phyloP scores from a whole-genome alignment of 2,113 vertebrate genomes.

The Aviceda subcristata region DNA sequence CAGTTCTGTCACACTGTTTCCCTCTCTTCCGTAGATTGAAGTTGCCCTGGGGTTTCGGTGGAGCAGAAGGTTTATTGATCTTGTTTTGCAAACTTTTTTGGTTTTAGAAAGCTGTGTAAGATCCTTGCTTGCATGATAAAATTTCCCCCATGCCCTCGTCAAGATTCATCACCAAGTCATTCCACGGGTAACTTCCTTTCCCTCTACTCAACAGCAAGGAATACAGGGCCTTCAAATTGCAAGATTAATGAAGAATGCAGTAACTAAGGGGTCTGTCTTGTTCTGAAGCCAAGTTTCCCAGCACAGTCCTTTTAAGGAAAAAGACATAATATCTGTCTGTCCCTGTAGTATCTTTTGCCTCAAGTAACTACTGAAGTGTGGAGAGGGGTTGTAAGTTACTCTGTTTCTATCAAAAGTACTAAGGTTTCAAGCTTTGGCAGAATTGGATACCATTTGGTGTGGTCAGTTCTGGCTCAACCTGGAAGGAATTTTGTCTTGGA shows the following conservation, averaged over 20 bases:
- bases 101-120: background rate
- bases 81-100: background rate
- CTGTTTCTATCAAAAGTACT: background rate
- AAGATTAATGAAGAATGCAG: background rate
- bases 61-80: background rate
- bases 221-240: background rate
- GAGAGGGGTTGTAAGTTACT: background rate
- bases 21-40: background rate
- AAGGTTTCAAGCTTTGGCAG: background rate
- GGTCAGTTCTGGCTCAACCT: background rate
- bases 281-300: background rate
- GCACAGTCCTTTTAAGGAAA: slow-evolving; percentile 7
- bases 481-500: background rate
- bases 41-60: background rate
- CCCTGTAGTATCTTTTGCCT: background rate
- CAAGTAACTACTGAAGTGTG: background rate
- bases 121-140: background rate
- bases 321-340: background rate
- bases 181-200: background rate
- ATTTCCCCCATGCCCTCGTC: too few species aligned
- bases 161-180: background rate
- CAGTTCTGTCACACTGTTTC: background rate
- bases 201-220: background rate
- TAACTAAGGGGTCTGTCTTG: slow-evolving; percentile 9
- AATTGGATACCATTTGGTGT: background rate